phyloP scores from a whole-genome alignment of 2,797 vertebrate species.

The Anas capensis region DNA sequence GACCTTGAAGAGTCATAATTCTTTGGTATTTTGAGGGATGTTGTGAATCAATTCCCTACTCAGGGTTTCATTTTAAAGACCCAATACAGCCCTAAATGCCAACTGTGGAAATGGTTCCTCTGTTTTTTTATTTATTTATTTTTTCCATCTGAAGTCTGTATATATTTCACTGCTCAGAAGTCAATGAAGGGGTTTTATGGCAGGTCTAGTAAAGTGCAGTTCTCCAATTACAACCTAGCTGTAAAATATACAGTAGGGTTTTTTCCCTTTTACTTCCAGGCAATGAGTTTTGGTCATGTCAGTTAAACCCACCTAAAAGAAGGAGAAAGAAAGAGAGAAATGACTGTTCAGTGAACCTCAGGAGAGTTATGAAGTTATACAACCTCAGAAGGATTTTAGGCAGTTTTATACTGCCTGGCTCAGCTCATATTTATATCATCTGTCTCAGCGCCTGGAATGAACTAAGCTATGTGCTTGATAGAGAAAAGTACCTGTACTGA shows the following conservation, averaged over 20 bases:
- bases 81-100: not conserved
- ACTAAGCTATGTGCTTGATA: not conserved
- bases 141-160: not conserved
- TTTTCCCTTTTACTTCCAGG: not conserved
- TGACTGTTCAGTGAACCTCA: slow-evolving; percentile 26
- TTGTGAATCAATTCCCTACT: not conserved
- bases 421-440: slow-evolving; percentile 45
- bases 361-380: slow-evolving; percentile 50
- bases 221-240: not conserved
- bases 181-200: slow-evolving; percentile 24
- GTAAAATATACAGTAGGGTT: slow-evolving; percentile 24
- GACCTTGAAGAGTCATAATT: not conserved
- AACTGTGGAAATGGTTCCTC: not conserved
- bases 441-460: slow-evolving; percentile 8
- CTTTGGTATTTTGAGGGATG: not conserved
- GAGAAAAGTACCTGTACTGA: slow-evolving; percentile 24
- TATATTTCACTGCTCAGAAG: slow-evolving; percentile 8
- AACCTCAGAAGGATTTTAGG: slow-evolving; percentile 53
- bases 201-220: slow-evolving; percentile 1
- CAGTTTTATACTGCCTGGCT: slow-evolving; percentile 29
- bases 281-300: slow-evolving; percentile 28
- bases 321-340: slow-evolving; percentile 12
- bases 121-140: not conserved
- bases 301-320: slow-evolving; percentile 27
- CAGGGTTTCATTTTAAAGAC: not conserved